Base-by-base conservation (phyloP, 1,140 invertebrate genomes). In the Pygmarrhopalites habei region DNA sequence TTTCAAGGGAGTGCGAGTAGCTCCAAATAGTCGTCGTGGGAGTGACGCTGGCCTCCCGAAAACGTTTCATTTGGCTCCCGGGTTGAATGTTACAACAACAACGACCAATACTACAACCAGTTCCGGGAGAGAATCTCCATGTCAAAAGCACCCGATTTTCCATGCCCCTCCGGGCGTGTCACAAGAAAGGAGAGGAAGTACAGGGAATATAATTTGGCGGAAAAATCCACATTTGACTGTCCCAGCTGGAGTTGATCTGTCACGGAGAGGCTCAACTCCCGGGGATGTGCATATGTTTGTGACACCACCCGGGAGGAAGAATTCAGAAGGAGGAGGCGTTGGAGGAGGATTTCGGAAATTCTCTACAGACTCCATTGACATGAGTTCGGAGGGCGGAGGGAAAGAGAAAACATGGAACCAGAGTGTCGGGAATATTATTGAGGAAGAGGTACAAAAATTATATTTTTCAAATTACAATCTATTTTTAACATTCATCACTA, bases 281-380 rank as follows among this genome's bases (percentile, higher is more conserved):
- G 69, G 69, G 47, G 69, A 71, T 25, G 35, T 68, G 5, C 53
- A 64, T 12, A 12, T 67, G 0, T 64, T 66, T 41, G n/a, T n/a
- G n/a, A n/a, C n/a, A n/a, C 66, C 66, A 7, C 64, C 29, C 12
- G 28, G 39, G 5, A 25, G 67, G 14, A 60, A 62, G 43, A 66
- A 68, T 32, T 68, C 68, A 1, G n/a, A 5, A 5, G n/a, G 17
- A 10, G 44, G 17, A 10, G n/a, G n/a, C n/a, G n/a, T n/a, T n/a
- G n/a, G n/a, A n/a, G 29, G 10, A 32, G 29, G 25, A 7, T 12
- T 7, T 49, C 43, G 71, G 26, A 72, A 71, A 56, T 72, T 72
- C 43, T 72, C 71, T 1, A 68, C 66, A n/a, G 71, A 72, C 52
- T 72, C 71, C 12, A 69, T 72, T 52, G 71, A 72, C 23, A 29